phyloP scores from a whole-genome alignment of 1,140 invertebrate genomes.

The Drosophila dunni region DNA sequence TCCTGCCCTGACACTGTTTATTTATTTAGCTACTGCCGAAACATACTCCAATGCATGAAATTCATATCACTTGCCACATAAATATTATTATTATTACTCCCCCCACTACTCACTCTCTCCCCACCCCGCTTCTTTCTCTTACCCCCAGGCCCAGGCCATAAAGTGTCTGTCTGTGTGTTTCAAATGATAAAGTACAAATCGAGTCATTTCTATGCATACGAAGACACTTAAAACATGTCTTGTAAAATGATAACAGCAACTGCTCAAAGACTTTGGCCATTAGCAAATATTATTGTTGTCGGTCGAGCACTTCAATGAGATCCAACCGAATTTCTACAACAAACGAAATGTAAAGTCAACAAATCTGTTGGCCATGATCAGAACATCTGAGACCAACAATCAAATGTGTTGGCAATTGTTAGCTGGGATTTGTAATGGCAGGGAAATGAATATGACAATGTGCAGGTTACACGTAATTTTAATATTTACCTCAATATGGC shows the following conservation, averaged over 20 bases:
- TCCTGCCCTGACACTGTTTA: conserved; percentile 61
- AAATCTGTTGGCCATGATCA: conserved; percentile 1
- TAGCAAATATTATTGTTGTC: conserved; percentile 69
- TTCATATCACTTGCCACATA: conserved; percentile 78
- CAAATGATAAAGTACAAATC: conserved; percentile 67
- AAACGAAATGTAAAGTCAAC: conserved; percentile 16
- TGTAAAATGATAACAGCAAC: conserved; percentile 36
- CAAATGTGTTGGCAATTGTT: background rate
- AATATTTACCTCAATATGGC: conserved; percentile 48
- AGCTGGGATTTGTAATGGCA: background rate
- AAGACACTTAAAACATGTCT: conserved; percentile 40
- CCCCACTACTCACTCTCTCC: background rate
- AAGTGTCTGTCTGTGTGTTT: conserved; percentile 28
- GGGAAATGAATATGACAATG: conserved; percentile 25
- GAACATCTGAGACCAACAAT: conserved; percentile 1
- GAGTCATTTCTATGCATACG: conserved; percentile 58
- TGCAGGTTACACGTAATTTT: conserved; percentile 36
- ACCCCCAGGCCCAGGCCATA: conserved; percentile 13
- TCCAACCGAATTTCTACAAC: background rate
- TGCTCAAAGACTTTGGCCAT: conserved; percentile 55
- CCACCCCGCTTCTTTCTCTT: background rate
- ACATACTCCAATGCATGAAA: conserved; percentile 61
- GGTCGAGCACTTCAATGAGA: conserved; percentile 21
- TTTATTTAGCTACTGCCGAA: conserved; percentile 73
- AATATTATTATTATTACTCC: conserved; percentile 80